Evolutionary conservation across 2,888 invertebrate genomes (phyloP), one percentile per base, ranked within the genome.

Genomic region (Proisotoma minuta): DNA sequence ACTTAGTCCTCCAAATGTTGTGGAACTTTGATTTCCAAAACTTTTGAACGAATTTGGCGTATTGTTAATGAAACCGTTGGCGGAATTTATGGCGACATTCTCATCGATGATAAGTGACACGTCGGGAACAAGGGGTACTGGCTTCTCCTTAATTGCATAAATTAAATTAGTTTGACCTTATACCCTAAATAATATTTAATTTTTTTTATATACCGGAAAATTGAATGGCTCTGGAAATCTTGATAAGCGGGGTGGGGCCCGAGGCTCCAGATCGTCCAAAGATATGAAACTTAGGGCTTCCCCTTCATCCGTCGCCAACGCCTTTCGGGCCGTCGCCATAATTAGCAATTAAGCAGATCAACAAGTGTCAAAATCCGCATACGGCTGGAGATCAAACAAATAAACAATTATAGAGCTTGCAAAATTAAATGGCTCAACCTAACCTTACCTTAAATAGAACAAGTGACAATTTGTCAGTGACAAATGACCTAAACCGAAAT

Each of bases 191-290:
- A 34, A 34, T 10, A 34, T 34, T 34, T 10, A 34, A 34, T 8
- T 34, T 34, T 10, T 10, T 10, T 34, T 8, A 34, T 8, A n/a
- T 8, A 22, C 20, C 29, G 24, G 15, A 18, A 63, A 54, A 18
- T 49, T 22, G 10, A 65, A 56, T 1, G 67, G 64, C 10, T 57
- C 24, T 2, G 69, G 69, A 26, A 59, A 51, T 3, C 52, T 47
- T 12, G 62, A 43, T 10, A 70, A 50, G 23, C 58, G 27, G 3
- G 66, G 68, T n/a, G 67, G 62, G 18, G 62, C 61, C 22, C 70
- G 50, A n/a, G 68, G 70, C 52, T 61, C 61, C 29, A 40, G n/a
- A n/a, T 60, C 57, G 27, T 50, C 27, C 27, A 27, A 20, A 20
- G 26, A 53, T 18, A 39, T 53, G 51, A 43, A 43, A 43, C 43